Base-by-base conservation (phyloP, 2,797 vertebrate genomes). In the Chaetodon trifasciatus region DNA sequence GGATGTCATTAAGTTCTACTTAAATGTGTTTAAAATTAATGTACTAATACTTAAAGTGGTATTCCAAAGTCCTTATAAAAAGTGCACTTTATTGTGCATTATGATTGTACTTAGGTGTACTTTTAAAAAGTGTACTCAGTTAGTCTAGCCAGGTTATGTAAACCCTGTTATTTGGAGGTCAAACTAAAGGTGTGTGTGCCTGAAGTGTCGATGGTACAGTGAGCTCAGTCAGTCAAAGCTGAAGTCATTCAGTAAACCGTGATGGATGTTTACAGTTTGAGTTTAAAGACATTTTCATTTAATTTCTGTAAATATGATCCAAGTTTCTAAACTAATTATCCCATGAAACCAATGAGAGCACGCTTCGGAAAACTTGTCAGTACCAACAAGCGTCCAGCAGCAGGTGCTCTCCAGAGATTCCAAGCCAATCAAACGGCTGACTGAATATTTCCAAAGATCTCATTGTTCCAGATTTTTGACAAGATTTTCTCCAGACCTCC, bases 401-500 rank as follows among this genome's bases (percentile, higher is more conserved):
- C 68, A 60, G 63, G 63, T 61, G 39, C 32, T 67, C 57, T 76
- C 56, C 53, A 40, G 61, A 79, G 50, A 16, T 46, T 23, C 71
- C 21, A 35, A 24, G 53, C n/a, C 63, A 47, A 56, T 79, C 50
- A 57, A 39, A 70, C 0, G 44, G 6, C 58, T 63, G 60, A 53
- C 67, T 57, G 42, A 76, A 32, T 57, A 57, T 79, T 87, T 78
- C 68, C 66, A 68, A 21, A 52, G 32, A 4, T 68, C 15, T 57
- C 49, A 9, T 66, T 57, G 49, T 62, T 78, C 74, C 47, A 82
- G 2, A 21, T 64, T 69, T 37, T 68, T 40, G 28, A 60, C 60
- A 24, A 49, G 52, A 79, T 64, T 66, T 73, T 70, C 60, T 81
- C 70, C 83, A 84, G 74, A 73, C 42, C 19, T 50, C 17, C 21